Conservation (phyloP, 2,888 invertebrate genomes). For the Alsophila aescularia region DNA sequence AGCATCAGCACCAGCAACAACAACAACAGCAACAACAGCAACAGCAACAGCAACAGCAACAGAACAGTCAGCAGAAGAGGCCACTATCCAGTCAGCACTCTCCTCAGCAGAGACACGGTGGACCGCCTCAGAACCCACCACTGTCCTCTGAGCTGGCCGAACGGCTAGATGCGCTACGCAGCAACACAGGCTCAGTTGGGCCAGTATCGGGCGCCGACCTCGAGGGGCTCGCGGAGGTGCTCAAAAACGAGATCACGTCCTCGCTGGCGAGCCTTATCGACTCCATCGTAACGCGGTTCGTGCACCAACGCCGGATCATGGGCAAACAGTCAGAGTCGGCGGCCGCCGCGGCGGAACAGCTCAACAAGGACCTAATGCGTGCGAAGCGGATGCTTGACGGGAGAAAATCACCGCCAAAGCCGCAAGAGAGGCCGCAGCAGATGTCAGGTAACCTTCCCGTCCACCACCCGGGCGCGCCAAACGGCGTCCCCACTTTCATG, state of each 20-base stretch:
- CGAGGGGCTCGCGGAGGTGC: slow-evolving; percentile 94
- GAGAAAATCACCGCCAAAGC: slow-evolving; percentile 92
- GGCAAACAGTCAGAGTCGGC: slow-evolving; percentile 92
- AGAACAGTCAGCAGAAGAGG: slow-evolving; percentile 84
- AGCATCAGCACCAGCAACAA: slow-evolving; percentile 56
- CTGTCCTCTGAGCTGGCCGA: slow-evolving; percentile 90
- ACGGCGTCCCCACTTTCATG: slow-evolving; percentile 75
- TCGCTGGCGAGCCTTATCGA: slow-evolving; percentile 94
- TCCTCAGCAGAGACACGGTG: slow-evolving; percentile 79
- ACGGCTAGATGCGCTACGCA: slow-evolving; percentile 90
- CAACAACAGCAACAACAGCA: slow-evolving; percentile 68
- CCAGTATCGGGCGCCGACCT: slow-evolving; percentile 91
- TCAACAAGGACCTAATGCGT: slow-evolving; percentile 92
- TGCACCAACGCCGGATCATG: slow-evolving; percentile 90
- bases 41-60: slow-evolving; percentile 67
- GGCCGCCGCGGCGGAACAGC: slow-evolving; percentile 91
- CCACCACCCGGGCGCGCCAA: slow-evolving; percentile 74
- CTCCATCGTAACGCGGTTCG: slow-evolving; percentile 93
- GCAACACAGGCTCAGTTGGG: slow-evolving; percentile 87
- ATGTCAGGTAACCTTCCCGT: slow-evolving; percentile 85
- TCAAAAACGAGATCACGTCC: slow-evolving; percentile 95
- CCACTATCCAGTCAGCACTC: slow-evolving; percentile 85
- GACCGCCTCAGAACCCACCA: slow-evolving; percentile 76
- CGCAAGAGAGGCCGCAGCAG: slow-evolving; percentile 86
- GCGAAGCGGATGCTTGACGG: slow-evolving; percentile 93